A percentile compares a stretch with the other conserved stretches of the same genome.
Evolutionary conservation across 2,888 invertebrate genomes (phyloP).

Genomic region (Phortica magna): DNA sequence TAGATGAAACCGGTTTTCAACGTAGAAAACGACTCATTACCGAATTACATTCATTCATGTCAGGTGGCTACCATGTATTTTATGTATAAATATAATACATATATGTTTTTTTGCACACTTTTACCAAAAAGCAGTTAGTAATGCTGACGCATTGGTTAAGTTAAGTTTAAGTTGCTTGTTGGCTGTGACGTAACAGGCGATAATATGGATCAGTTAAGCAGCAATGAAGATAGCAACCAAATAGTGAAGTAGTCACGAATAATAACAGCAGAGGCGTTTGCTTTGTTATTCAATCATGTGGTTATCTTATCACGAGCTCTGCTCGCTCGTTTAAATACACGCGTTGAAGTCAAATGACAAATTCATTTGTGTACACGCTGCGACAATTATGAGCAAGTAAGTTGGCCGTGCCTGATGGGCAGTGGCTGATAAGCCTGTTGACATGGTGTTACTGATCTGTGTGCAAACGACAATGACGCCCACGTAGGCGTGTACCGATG

Average conservation of each 20-base stretch:
- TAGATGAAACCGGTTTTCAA: too few species aligned
- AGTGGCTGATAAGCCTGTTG: neutral
- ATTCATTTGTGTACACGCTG: neutral
- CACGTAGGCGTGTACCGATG: neutral
- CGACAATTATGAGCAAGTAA: neutral
- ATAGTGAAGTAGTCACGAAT: neutral
- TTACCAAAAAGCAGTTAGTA: too few species aligned
- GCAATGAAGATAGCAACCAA: neutral
- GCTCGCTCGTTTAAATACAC: neutral
- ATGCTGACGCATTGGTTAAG: too few species aligned
- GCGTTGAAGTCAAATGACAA: neutral
- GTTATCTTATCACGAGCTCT: constrained; percentile 9
- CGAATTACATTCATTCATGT: too few species aligned
- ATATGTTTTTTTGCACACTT: too few species aligned
- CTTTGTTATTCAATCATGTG: constrained; percentile 11
- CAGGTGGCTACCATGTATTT: too few species aligned
- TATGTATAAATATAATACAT: too few species aligned
- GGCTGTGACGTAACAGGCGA: neutral
- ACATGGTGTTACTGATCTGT: neutral
- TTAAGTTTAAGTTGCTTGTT: neutral
- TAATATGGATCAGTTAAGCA: neutral
- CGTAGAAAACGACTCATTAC: too few species aligned
- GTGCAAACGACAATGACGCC: neutral
- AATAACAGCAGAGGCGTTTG: too few species aligned
- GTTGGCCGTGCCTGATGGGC: neutral